Percentiles rank a stretch among this genome's conserved stretches.
Evolutionary conservation across 1,140 invertebrate species (phyloP).

Genomic region (Sarcophaga peregrina): DNA sequence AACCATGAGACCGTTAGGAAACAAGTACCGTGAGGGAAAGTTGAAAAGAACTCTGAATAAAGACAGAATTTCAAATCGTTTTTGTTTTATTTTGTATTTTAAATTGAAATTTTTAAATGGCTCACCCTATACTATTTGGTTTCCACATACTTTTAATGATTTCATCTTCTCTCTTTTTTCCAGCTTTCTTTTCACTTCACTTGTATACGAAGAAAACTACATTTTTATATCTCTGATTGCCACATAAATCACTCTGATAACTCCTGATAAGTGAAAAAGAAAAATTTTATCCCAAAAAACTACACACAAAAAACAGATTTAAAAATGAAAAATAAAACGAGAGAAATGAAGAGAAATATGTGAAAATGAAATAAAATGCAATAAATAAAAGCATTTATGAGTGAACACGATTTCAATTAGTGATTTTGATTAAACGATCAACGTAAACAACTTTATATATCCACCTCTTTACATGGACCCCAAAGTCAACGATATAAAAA

Average conservation of each 20-base stretch:
- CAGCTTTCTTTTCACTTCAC: background rate
- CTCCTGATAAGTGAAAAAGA: background rate
- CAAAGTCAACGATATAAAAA: background rate
- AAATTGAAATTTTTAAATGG: too few relatives aligned
- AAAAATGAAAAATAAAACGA: background rate
- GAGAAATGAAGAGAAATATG: too few relatives aligned
- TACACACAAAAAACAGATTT: background rate
- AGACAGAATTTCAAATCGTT: too few relatives aligned
- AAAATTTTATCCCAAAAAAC: background rate
- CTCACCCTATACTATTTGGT: too few relatives aligned
- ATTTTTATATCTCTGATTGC: background rate
- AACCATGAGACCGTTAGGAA: too few relatives aligned
- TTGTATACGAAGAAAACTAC: too few relatives aligned
- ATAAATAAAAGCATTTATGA: slow-evolving; percentile 24
- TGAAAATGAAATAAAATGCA: background rate
- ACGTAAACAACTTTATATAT: slow-evolving; percentile 23
- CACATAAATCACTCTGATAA: background rate
- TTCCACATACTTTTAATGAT: too few relatives aligned
- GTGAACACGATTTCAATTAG: slow-evolving; percentile 24
- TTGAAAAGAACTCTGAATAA: too few relatives aligned
- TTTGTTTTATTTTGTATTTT: too few relatives aligned
- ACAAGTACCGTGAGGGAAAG: too few relatives aligned
- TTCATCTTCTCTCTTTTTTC: too few relatives aligned
- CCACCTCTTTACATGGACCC: background rate
- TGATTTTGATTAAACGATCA: slow-evolving; percentile 27